Evolutionary conservation across 2,888 invertebrate genomes (phyloP).

Genomic region (Anagyrus pseudococci): DNA sequence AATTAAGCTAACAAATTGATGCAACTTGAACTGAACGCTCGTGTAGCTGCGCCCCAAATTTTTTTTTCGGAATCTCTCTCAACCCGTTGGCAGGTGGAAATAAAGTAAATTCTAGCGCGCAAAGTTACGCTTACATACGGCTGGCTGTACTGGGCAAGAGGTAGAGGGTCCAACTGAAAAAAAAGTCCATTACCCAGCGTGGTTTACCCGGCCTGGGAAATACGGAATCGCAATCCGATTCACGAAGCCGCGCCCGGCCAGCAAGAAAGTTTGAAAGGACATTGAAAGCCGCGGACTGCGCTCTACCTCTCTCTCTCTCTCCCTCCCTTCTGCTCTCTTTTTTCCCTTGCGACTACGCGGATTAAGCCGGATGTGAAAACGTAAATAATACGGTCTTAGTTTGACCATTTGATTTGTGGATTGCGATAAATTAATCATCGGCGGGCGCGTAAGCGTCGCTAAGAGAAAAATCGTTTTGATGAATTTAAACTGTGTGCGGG

Average conservation of each 20-base stretch:
- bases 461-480: too few species aligned
- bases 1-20: too few species aligned
- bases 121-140: slow-evolving; percentile 18
- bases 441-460: too few species aligned
- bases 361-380: slow-evolving; percentile 18
- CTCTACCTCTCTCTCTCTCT: neutral
- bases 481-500: too few species aligned
- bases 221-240: slow-evolving; percentile 30
- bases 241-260: slow-evolving; percentile 1
- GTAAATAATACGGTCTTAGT: slow-evolving; percentile 15
- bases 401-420: slow-evolving; percentile 7
- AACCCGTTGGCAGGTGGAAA: neutral
- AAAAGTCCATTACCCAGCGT: slow-evolving; percentile 22
- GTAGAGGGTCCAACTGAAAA: neutral
- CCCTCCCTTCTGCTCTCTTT: too few species aligned
- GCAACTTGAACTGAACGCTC: too few species aligned
- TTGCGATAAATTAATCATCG: too few species aligned
- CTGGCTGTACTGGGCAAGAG: slow-evolving; percentile 14
- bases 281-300: slow-evolving; percentile 16
- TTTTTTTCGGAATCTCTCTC: neutral
- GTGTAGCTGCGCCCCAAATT: too few species aligned
- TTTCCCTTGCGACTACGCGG: too few species aligned
- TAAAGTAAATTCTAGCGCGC: neutral
- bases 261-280: slow-evolving; percentile 26
- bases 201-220: slow-evolving; percentile 20